Evolutionary conservation across 2,888 invertebrate genomes (phyloP), one percentile per base, ranked within the genome.

Genomic region (Scaptomyza caliginosa): DNA sequence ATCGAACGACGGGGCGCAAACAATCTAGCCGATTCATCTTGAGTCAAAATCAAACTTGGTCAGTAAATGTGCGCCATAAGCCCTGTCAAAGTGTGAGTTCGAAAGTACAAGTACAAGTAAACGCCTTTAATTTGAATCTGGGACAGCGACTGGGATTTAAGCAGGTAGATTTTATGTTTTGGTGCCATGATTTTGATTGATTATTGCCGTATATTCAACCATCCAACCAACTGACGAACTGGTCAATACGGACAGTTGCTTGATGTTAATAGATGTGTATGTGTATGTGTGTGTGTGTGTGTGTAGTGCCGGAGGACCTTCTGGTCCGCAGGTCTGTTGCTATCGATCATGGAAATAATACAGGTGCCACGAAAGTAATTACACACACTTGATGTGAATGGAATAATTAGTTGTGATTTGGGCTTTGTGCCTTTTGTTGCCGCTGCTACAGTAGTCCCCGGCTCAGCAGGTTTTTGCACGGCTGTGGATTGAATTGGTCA

Each of bases 1-100:
- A 82, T 79, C 77, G 79, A 79, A 79, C 81, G 81, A 82, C 81
- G 81, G 81, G 81, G 85, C 85, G 82, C 81, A 79, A 85, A 85
- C 79, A 85, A 79, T 59, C 69, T 72, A 62, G 65, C 55, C 85
- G 79, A 82, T 82, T 82, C 79, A 82, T 82, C 81, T 85, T 85
- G 55, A 64, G 58, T 36, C 49, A 49, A 77, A 80, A 83, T 80
- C 83, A 80, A 84, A 75, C 78, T 74, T 64, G 77, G 78, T 77
- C 77, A 74, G 74, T 67, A 64, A 72, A 75, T 49, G 51, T 66
- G 59, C 42, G 51, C 45, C 57, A 65, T 23, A 40, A 59, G 43
- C 67, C 57, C 46, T 39, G 50, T 60, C 60, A 51, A 46, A 51
- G 51, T 38, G 23, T 50, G 30, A 43, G 39, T 19, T 19, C 28